A percentile compares a stretch with the other conserved stretches of the same genome.
phyloP scores from a whole-genome alignment of 2,888 invertebrate genomes.

The Maniola hyperantus region DNA sequence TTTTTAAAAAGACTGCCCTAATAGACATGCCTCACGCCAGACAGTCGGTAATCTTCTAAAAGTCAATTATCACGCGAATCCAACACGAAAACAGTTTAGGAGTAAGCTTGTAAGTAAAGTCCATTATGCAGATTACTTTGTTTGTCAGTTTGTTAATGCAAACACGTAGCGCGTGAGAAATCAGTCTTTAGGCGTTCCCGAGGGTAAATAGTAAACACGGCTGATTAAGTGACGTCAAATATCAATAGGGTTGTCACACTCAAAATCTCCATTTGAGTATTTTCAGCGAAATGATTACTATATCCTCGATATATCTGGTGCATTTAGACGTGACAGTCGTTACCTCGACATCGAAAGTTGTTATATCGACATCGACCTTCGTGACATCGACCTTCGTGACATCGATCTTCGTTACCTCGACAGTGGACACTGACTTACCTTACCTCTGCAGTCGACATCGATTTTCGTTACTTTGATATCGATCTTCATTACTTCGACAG shows the following conservation, averaged over 20 bases:
- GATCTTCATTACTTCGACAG: too few species aligned
- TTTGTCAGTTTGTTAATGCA: conserved; percentile 15
- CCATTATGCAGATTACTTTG: conserved; percentile 24
- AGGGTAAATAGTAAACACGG: conserved; percentile 15
- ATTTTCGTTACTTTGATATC: too few species aligned
- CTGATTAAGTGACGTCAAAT: conserved; percentile 18
- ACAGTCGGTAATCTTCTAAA: conserved; percentile 8
- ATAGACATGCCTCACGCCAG: conserved; percentile 9
- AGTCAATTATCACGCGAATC: conserved; percentile 8
- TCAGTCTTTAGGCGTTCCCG: conserved; percentile 13
- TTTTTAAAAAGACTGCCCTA: not conserved
- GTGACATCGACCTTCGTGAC: too few species aligned
- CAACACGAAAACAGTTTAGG: not conserved
- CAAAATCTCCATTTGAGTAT: not conserved
- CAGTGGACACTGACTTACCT: too few species aligned
- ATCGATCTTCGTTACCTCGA: too few species aligned
- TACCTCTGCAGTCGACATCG: too few species aligned
- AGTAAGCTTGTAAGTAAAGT: conserved; percentile 13
- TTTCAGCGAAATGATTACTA: not conserved
- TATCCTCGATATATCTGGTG: too few species aligned
- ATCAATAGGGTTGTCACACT: not conserved
- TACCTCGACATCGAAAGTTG: too few species aligned
- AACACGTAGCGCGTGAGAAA: conserved; percentile 27
- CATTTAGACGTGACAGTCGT: too few species aligned
- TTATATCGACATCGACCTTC: too few species aligned